A percentile compares a stretch with the other conserved stretches of the same genome.
Conservation (phyloP, 2,113 vertebrate species). For the Gyps fulvus region DNA sequence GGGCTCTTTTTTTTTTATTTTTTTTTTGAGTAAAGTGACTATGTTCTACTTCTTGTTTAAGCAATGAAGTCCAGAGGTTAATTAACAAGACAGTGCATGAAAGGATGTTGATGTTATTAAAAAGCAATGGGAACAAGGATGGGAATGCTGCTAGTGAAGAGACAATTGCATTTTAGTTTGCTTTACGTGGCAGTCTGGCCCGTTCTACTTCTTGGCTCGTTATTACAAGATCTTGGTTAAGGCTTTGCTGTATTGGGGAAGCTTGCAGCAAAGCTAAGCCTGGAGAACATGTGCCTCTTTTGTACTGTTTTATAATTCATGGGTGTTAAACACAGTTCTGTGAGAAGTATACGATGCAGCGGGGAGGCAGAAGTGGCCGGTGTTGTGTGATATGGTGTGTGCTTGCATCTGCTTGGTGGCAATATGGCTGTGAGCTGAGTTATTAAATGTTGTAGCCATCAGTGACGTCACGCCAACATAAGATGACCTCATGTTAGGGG, state of each 20-base stretch:
- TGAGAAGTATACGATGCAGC: neutral
- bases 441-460: no score
- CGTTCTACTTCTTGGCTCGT: neutral
- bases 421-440: neutral
- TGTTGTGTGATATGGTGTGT: accelerated
- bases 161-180: neutral
- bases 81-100: neutral
- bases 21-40: neutral
- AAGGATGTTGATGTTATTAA: neutral
- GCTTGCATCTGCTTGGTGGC: neutral
- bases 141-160: neutral
- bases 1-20: neutral
- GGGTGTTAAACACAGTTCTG: neutral
- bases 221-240: neutral
- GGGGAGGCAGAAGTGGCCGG: neutral
- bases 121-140: neutral
- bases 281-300: neutral
- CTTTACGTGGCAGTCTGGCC: neutral
- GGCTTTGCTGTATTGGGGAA: neutral
- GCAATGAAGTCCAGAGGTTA: no score
- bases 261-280: neutral
- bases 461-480: no score
- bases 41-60: neutral
- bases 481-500: neutral
- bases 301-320: neutral